These are phyloP conservation scores for Drosophila tropicalis DNA, from an alignment of 1,140 invertebrate species.

Conservation along the genomic window DNA sequence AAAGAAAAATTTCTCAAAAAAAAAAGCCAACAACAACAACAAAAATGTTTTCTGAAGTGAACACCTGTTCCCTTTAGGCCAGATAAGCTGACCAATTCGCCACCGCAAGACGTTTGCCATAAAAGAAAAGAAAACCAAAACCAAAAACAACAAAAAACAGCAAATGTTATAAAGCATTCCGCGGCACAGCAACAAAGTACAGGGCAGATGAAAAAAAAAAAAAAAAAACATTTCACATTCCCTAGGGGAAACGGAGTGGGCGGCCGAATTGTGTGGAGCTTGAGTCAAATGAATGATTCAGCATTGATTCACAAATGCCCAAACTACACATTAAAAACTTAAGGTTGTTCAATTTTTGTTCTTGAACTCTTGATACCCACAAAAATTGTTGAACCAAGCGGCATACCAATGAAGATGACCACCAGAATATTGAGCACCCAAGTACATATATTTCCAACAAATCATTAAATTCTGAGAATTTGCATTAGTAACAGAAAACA, in stretches of 20 bases:
- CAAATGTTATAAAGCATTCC: slow-evolving; percentile 16
- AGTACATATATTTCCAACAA: no score
- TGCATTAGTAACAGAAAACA: no score
- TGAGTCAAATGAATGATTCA: slow-evolving; percentile 6
- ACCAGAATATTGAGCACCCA: no score
- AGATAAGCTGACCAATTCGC: slow-evolving; percentile 37
- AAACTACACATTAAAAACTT: slow-evolving; percentile 4
- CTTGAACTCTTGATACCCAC: not conserved
- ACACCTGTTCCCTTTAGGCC: slow-evolving; percentile 44
- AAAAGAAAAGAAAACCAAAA: slow-evolving; percentile 5
- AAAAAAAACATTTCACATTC: not conserved
- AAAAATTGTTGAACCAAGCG: not conserved
- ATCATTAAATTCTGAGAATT: no score
- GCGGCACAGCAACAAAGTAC: slow-evolving; percentile 5
- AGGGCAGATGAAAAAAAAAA: not conserved
- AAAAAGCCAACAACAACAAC: slow-evolving; percentile 7
- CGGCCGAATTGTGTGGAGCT: not conserved
- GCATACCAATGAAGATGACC: no score
- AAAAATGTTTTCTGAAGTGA: slow-evolving; percentile 37
- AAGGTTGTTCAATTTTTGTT: not conserved
- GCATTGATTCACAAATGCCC: slow-evolving; percentile 8
- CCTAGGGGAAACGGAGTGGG: not conserved
- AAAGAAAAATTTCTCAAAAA: not conserved
- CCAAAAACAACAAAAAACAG: slow-evolving; percentile 18
- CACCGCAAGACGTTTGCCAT: slow-evolving; percentile 39